A percentile compares a stretch with the other conserved stretches of the same genome.
phyloP scores from a whole-genome alignment of 1,140 invertebrate species.

The Monochamus saltuarius region DNA sequence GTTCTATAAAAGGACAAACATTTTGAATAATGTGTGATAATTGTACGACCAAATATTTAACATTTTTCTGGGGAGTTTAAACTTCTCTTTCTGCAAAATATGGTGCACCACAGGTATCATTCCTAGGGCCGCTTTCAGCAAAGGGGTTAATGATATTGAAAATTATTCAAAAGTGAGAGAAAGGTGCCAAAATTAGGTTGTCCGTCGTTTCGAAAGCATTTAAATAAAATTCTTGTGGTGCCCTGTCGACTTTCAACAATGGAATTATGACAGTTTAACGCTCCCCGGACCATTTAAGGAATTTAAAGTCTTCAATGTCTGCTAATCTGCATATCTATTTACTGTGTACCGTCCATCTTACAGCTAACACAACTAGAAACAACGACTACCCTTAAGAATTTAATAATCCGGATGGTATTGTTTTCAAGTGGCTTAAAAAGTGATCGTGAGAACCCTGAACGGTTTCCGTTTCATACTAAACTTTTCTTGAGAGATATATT shows the following conservation, averaged over 20 bases:
- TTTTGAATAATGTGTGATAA: background rate
- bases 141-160: background rate
- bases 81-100: background rate
- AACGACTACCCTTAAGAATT: constrained; percentile 9
- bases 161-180: background rate
- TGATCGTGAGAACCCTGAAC: constrained; percentile 23
- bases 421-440: constrained; percentile 35
- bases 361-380: constrained; percentile 21
- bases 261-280: too few species aligned
- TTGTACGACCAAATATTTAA: background rate
- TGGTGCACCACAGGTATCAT: too few species aligned
- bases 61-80: background rate
- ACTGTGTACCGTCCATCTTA: constrained; percentile 22
- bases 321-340: constrained; percentile 20
- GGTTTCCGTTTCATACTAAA: constrained; percentile 23
- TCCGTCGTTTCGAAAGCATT: too few species aligned
- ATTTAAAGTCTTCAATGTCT: background rate
- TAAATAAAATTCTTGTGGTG: too few species aligned
- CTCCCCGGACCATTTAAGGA: too few species aligned
- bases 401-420: background rate
- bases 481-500: constrained; percentile 27
- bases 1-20: background rate
- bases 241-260: too few species aligned
- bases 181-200: too few species aligned
- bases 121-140: too few species aligned